These are phyloP conservation scores for Cepaea nemoralis DNA, from an alignment of 1,140 invertebrate species.

Conservation along the genomic window DNA sequence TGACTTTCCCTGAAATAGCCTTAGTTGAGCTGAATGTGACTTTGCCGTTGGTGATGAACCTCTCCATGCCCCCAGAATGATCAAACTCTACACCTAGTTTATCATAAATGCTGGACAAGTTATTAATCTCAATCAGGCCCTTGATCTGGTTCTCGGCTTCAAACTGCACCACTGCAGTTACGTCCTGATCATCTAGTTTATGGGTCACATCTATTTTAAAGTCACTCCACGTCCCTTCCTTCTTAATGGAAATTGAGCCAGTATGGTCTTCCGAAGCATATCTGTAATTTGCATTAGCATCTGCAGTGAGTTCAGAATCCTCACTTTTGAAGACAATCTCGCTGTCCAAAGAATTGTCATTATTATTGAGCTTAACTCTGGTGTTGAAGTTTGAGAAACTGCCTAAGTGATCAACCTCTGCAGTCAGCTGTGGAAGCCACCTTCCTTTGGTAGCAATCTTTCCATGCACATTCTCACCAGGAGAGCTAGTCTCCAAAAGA, in stretches of 20 bases:
- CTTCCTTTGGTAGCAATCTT: background rate
- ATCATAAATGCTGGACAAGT: background rate
- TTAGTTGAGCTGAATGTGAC: background rate
- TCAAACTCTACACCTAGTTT: slow-evolving; percentile 18
- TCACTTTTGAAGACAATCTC: slow-evolving; percentile 10
- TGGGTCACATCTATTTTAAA: slow-evolving; percentile 3
- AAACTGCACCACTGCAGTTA: background rate
- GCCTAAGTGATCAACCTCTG: background rate
- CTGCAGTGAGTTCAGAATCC: background rate
- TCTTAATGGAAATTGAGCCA: background rate
- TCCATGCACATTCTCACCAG: background rate
- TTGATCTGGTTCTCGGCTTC: background rate
- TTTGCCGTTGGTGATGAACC: slow-evolving; percentile 15
- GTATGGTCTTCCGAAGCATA: background rate
- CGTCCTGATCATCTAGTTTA: background rate
- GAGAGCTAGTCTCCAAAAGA: background rate
- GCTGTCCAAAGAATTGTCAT: background rate
- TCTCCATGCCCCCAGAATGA: slow-evolving; percentile 22
- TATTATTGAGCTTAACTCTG: background rate
- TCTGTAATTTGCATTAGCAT: background rate
- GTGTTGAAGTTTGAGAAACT: slow-evolving; percentile 6
- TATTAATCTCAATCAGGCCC: background rate
- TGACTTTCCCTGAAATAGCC: background rate
- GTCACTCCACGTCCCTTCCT: background rate
- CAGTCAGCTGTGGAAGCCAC: background rate